These are phyloP conservation scores for Cantharis nigra DNA, from an alignment of 2,888 invertebrate species.

Conservation along the genomic window DNA sequence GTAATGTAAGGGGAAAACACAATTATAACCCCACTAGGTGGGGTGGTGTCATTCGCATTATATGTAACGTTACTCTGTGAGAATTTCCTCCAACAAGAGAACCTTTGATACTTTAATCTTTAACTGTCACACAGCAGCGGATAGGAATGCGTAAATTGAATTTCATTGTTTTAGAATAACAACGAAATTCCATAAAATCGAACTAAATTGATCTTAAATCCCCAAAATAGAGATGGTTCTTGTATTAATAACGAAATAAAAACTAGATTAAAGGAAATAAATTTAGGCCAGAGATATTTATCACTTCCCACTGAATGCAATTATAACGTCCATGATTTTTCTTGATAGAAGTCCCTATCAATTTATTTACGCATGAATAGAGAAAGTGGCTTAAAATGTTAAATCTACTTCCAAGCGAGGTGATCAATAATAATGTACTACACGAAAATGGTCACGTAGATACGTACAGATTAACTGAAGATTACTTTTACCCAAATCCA, in stretches of 20 bases:
- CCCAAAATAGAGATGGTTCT: neutral
- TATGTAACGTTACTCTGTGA: constrained; percentile 25
- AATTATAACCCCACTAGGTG: neutral
- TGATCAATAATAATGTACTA: neutral
- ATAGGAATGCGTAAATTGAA: constrained; percentile 26
- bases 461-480: neutral
- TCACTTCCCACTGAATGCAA: neutral
- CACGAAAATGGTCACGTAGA: neutral
- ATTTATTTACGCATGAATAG: neutral
- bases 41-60: constrained; percentile 19
- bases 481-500: neutral
- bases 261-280: neutral
- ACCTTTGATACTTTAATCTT: constrained; percentile 32
- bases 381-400: neutral
- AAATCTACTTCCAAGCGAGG: neutral
- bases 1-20: neutral
- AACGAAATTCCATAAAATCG: neutral
- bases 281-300: neutral
- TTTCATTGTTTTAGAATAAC: constrained; percentile 23
- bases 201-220: neutral
- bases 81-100: constrained; percentile 27
- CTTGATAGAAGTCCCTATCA: neutral
- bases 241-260: neutral
- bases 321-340: neutral
- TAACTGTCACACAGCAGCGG: constrained; percentile 17